Conservation (phyloP, 2,113 vertebrate genomes). For the Fulmarus glacialis region DNA sequence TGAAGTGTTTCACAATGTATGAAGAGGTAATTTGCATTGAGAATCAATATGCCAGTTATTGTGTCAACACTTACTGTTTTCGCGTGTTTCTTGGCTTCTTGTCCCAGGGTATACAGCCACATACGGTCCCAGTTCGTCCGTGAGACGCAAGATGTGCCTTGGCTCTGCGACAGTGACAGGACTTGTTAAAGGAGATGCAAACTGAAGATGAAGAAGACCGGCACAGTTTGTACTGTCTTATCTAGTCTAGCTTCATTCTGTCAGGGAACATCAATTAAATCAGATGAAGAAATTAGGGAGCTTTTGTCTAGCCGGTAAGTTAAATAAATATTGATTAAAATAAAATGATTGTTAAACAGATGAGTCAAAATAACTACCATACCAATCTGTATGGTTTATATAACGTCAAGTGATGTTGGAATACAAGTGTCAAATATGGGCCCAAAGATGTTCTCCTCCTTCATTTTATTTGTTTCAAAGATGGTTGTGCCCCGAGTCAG, state of each 20-base stretch:
- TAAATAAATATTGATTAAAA: constrained; percentile 61
- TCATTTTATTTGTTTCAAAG: constrained; percentile 20
- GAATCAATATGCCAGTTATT: constrained; percentile 54
- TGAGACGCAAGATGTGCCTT: not conserved
- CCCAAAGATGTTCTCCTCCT: not conserved
- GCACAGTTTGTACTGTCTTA: constrained; percentile 11
- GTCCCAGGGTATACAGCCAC: not conserved
- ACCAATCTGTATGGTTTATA: not conserved
- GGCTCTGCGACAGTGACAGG: not conserved
- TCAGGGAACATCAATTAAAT: not conserved
- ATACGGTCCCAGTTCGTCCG: not conserved
- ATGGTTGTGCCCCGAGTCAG: constrained; percentile 34
- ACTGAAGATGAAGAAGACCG: not conserved
- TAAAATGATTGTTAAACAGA: constrained; percentile 15
- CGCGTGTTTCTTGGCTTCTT: not conserved
- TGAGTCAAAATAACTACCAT: constrained; percentile 22
- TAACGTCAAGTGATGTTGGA: not conserved
- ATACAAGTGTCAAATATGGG: constrained; percentile 13
- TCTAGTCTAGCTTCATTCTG: not conserved
- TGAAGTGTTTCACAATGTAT: constrained; percentile 20
- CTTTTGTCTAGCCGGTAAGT: constrained; percentile 3
- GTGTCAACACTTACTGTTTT: constrained; percentile 13
- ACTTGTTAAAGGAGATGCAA: constrained; percentile 18
- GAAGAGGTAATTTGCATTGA: constrained; percentile 38
- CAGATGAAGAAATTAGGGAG: constrained; percentile 24